Percentiles rank a stretch among this genome's conserved stretches.
These are phyloP conservation scores for Heliocidaris erythrogramma DNA, from an alignment of 35 echinoderm and acorn worm genomes.

Conservation along the genomic window DNA sequence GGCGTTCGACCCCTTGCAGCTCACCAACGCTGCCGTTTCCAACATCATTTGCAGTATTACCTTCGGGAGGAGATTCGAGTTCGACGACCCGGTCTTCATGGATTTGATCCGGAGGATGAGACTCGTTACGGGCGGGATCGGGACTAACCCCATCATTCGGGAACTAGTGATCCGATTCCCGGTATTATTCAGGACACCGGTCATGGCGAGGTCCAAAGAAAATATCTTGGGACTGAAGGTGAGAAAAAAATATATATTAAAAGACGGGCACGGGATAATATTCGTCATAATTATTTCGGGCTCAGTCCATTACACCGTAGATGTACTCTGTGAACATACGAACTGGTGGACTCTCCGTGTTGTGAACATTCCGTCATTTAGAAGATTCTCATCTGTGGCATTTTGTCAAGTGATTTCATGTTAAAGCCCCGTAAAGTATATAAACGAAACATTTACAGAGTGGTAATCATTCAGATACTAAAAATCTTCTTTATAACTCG, in stretches of 20 bases:
- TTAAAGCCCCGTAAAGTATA: too few species aligned
- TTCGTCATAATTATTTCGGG: too few species aligned
- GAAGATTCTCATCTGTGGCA: too few species aligned
- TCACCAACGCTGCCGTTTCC: constrained; percentile 42
- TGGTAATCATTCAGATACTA: too few species aligned
- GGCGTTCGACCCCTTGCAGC: constrained; percentile 18
- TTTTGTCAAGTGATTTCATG: too few species aligned
- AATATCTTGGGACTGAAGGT: neutral
- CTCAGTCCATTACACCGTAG: too few species aligned
- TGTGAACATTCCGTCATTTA: too few species aligned
- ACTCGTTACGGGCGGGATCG: neutral
- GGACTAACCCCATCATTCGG: neutral
- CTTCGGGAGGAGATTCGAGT: constrained; percentile 60
- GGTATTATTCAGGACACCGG: neutral
- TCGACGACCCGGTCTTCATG: constrained; percentile 47
- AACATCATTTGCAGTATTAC: constrained; percentile 58
- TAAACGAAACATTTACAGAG: too few species aligned
- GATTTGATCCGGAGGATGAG: neutral
- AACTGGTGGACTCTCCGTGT: too few species aligned
- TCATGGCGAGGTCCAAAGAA: neutral
- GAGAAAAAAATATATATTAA: neutral
- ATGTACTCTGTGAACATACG: too few species aligned
- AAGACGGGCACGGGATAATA: too few species aligned
- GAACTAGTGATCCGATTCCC: neutral
- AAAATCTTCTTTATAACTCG: too few species aligned